Percentiles rank a stretch among this genome's conserved stretches.
Conservation (phyloP, 1,140 invertebrate genomes). For the Ridgeia piscesae region DNA sequence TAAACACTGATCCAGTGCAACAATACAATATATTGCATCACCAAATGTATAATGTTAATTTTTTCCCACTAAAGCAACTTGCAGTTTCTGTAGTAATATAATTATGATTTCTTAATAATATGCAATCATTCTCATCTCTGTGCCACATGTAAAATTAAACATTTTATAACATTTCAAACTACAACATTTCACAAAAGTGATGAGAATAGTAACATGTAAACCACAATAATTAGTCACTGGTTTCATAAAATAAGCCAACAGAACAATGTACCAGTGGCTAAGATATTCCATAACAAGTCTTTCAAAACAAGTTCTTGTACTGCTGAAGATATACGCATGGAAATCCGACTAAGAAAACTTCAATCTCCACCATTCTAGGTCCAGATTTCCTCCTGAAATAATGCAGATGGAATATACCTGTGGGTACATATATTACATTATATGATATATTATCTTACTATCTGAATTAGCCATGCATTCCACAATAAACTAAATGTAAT, state of each 20-base stretch:
- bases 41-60: background rate
- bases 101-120: background rate
- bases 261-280: background rate
- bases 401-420: background rate
- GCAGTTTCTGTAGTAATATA: background rate
- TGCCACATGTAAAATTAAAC: background rate
- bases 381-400: background rate
- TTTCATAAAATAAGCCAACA: background rate
- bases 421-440: background rate
- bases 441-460: background rate
- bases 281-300: background rate
- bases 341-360: background rate
- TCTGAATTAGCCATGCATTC: background rate
- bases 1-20: background rate
- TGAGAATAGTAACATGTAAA: background rate
- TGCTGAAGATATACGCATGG: background rate
- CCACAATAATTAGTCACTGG: background rate
- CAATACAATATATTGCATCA: background rate
- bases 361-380: background rate
- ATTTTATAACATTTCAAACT: background rate
- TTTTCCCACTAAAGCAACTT: background rate
- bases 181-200: background rate
- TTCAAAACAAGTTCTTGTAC: background rate
- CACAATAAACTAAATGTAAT: background rate
- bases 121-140: background rate